Evolutionary conservation across 2,888 invertebrate species (phyloP), one percentile per base, ranked within the genome.

Genomic region (Hedya salicella): DNA sequence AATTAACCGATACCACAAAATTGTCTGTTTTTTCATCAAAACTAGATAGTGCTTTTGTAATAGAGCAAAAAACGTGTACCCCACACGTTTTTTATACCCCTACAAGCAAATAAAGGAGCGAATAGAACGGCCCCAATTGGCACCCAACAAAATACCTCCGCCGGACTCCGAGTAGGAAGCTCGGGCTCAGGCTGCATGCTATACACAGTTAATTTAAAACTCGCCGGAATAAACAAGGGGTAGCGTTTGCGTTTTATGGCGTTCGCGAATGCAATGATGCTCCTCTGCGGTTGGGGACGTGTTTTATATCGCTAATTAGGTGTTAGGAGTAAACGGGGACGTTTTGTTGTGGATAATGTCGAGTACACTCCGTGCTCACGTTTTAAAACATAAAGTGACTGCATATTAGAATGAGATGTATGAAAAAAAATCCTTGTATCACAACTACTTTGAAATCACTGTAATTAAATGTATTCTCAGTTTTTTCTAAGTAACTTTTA

Each of bases 261-360:
- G 85, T 80, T 90, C 89, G 89, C 89, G 89, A 89, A 90, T 86
- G 88, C 87, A 87, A 83, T 85, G 88, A 85, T 80, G 88, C 82
- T 83, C 82, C 84, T 89, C 84, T 89, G 91, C 85, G 91, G 91
- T 80, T 73, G 79, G 72, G 79, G 81, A 86, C 85, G 89, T 89
- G 88, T 90, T 92, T 91, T 90, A 90, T 91, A 91, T 89, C 90
- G 90, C 91, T 91, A 92, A 92, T 92, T 92, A 91, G 90, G 90
- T 90, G 90, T 85, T 85, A 83, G 85, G 79, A 79, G 82, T 83
- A 68, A 78, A 82, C 83, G 68, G 69, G 70, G 57, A 70, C 67
- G 68, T 67, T 69, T 67, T 70, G 71, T 68, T 71, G 70, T 70
- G 70, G 62, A 60, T 49, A 53, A 68, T 65, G 65, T 69, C 61